Conservation (phyloP, 2,888 invertebrate genomes). For the Netelia inedita region DNA sequence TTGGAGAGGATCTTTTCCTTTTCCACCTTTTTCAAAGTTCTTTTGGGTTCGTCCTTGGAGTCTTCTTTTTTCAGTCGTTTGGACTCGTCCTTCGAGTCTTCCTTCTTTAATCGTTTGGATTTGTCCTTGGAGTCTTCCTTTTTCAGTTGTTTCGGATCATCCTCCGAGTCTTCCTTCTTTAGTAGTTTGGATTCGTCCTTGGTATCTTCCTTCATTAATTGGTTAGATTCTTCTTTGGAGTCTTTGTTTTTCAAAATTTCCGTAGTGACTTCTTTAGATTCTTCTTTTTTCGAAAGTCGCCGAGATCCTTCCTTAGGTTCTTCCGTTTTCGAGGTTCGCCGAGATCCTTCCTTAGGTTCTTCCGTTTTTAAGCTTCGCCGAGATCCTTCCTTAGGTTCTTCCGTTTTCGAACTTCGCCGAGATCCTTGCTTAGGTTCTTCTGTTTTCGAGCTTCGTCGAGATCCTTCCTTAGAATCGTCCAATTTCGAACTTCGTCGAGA, state of each 20-base stretch:
- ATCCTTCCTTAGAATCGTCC: constrained; percentile 11
- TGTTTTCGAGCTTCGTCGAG: constrained; percentile 72
- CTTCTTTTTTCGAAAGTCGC: constrained; percentile 62
- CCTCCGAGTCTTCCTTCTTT: constrained; percentile 40
- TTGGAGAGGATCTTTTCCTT: constrained; percentile 23
- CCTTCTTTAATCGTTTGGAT: constrained; percentile 9
- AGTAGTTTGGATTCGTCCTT: constrained; percentile 36
- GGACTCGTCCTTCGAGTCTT: background rate
- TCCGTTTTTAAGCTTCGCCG: constrained; percentile 13
- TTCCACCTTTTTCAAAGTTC: constrained; percentile 24
- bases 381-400: constrained; percentile 45
- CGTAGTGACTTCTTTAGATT: background rate
- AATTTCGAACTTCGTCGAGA: constrained; percentile 29
- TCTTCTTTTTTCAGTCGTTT: background rate
- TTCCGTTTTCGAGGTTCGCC: constrained; percentile 56
- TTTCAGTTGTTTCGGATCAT: background rate
- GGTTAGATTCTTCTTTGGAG: constrained; percentile 6
- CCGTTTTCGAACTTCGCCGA: constrained; percentile 70
- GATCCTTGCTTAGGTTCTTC: constrained; percentile 49
- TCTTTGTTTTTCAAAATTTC: constrained; percentile 33
- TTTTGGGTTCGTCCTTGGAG: constrained; percentile 50
- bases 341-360: constrained; percentile 69
- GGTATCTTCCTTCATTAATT: background rate
- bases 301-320: constrained; percentile 67
- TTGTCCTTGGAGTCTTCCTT: constrained; percentile 20